Evolutionary conservation across 2,113 vertebrate genomes (phyloP).

Genomic region (Microcebus murinus): DNA sequence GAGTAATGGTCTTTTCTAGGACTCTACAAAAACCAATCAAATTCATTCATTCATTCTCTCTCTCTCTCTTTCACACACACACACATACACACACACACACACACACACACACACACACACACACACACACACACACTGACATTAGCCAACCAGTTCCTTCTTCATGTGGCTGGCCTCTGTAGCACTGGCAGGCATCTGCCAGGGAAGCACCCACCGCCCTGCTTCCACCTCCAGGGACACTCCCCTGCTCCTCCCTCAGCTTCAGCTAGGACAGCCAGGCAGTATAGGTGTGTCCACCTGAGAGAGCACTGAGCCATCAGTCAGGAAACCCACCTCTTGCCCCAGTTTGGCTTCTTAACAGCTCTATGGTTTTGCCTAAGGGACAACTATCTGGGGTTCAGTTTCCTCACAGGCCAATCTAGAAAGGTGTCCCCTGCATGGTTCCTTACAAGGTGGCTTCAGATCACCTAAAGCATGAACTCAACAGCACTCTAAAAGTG

Average conservation of each 20-base stretch:
- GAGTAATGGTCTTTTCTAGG: neutral
- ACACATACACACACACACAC: neutral
- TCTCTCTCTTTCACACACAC: neutral
- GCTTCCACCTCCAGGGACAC: neutral
- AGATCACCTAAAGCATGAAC: neutral
- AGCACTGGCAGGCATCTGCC: neutral
- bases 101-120: neutral
- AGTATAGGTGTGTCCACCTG: neutral
- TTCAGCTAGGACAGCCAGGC: neutral
- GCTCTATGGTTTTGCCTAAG: neutral
- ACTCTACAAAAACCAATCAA: constrained; percentile 25
- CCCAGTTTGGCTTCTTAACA: neutral
- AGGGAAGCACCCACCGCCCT: neutral
- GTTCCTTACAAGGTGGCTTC: neutral
- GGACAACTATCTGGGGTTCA: neutral
- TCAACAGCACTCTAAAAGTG: neutral
- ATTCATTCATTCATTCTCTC: neutral
- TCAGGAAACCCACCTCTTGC: neutral
- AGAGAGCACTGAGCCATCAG: neutral
- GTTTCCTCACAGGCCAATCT: neutral
- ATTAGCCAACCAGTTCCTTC: constrained; percentile 24
- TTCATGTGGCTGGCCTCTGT: neutral
- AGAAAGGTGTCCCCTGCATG: neutral
- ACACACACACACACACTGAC: neutral
- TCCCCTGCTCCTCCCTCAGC: neutral